These are phyloP conservation scores for Steinernema hermaphroditum DNA, from an alignment of 2,888 invertebrate genomes.

Conservation along the genomic window DNA sequence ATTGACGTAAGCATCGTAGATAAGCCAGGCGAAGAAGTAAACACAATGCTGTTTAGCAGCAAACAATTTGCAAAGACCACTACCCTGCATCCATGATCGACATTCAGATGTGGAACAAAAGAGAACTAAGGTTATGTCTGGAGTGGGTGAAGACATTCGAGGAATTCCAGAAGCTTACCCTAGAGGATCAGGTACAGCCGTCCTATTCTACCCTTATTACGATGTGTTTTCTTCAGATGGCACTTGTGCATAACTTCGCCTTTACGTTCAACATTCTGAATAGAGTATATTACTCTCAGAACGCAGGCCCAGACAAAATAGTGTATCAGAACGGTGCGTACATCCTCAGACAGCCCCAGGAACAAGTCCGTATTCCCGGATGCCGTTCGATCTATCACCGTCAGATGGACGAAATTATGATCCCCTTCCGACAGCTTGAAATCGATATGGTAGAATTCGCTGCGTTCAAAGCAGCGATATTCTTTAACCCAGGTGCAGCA, in stretches of 20 bases:
- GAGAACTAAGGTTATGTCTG: slow-evolving; percentile 64
- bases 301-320: slow-evolving; percentile 66
- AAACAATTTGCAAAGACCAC: slow-evolving; percentile 59
- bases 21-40: background rate
- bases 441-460: slow-evolving; percentile 61
- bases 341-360: slow-evolving; percentile 64
- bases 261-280: slow-evolving; percentile 66
- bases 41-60: slow-evolving; percentile 49
- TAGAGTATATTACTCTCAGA: slow-evolving; percentile 62
- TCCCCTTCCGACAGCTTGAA: slow-evolving; percentile 51
- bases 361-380: slow-evolving; percentile 62
- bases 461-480: slow-evolving; percentile 62
- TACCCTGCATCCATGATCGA: slow-evolving; percentile 66
- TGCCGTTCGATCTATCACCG: slow-evolving; percentile 64
- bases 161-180: slow-evolving; percentile 51
- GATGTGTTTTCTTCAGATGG: slow-evolving; percentile 60
- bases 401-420: slow-evolving; percentile 66
- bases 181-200: slow-evolving; percentile 57
- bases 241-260: slow-evolving; percentile 63
- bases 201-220: background rate
- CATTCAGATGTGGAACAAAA: slow-evolving; percentile 66
- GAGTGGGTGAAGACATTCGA: slow-evolving; percentile 66
- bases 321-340: slow-evolving; percentile 65
- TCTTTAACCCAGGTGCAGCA: slow-evolving; percentile 63
- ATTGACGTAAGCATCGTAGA: slow-evolving; percentile 60